Evolutionary conservation across 2,888 invertebrate genomes (phyloP).

Genomic region (Drosophila pseudotalamancana): DNA sequence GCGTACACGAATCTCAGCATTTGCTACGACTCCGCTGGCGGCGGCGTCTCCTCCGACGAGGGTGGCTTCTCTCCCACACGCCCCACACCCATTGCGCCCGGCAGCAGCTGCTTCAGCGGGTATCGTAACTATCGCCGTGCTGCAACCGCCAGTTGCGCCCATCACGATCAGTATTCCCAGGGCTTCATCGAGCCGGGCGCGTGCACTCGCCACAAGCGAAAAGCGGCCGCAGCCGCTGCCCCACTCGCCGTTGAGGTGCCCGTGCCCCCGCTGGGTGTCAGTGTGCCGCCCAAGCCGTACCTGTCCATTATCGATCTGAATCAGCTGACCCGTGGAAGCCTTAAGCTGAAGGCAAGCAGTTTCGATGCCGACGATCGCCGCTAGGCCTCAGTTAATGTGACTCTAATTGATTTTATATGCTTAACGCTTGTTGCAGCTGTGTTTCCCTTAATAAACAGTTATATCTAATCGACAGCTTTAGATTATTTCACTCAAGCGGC

Average conservation of each 20-base stretch:
- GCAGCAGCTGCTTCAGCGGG: slow-evolving; percentile 80
- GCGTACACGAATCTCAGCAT: slow-evolving; percentile 86
- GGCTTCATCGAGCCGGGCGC: slow-evolving; percentile 52
- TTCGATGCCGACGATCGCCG: slow-evolving; percentile 64
- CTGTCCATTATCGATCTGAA: slow-evolving; percentile 90
- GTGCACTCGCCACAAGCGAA: slow-evolving; percentile 37
- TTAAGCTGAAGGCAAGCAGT: slow-evolving; percentile 83
- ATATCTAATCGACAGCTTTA: slow-evolving; percentile 34
- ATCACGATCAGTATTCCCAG: slow-evolving; percentile 82
- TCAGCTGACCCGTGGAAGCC: slow-evolving; percentile 87
- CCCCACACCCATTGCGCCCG: slow-evolving; percentile 69
- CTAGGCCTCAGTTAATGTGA: slow-evolving; percentile 30
- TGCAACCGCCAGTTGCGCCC: slow-evolving; percentile 45
- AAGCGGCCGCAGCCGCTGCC: slow-evolving; percentile 35
- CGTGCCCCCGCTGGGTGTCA: slow-evolving; percentile 60
- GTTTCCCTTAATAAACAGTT: slow-evolving; percentile 52
- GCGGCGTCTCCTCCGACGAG: slow-evolving; percentile 84
- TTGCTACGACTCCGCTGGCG: slow-evolving; percentile 85
- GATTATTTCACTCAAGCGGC: slow-evolving; percentile 24
- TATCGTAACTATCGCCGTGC: slow-evolving; percentile 77
- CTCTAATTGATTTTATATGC: slow-evolving; percentile 55
- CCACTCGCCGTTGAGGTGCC: slow-evolving; percentile 61
- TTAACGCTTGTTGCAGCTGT: slow-evolving; percentile 41
- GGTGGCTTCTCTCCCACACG: slow-evolving; percentile 83
- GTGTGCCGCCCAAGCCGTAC: slow-evolving; percentile 86